These are phyloP conservation scores for Epinephelus coioides DNA, from an alignment of 2,797 vertebrate genomes.

Conservation along the genomic window DNA sequence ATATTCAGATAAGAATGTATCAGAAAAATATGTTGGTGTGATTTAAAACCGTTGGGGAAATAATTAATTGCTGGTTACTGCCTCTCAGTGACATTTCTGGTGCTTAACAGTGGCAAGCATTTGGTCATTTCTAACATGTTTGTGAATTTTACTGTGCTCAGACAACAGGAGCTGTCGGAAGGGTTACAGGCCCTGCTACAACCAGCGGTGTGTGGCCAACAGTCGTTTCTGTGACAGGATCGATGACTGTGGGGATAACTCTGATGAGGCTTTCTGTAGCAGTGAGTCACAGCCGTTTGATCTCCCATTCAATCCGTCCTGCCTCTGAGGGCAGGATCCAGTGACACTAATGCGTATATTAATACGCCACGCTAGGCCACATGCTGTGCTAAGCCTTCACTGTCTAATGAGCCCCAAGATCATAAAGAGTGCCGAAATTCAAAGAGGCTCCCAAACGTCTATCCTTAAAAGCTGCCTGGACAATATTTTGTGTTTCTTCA, in stretches of 20 bases:
- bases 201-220: slow-evolving; percentile 92
- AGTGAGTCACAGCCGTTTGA: slow-evolving; percentile 86
- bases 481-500: slow-evolving; percentile 33
- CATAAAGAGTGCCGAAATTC: slow-evolving; percentile 56
- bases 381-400: slow-evolving; percentile 69
- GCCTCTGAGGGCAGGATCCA: slow-evolving; percentile 53
- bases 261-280: slow-evolving; percentile 95
- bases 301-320: slow-evolving; percentile 51
- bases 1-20: neutral
- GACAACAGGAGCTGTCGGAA: slow-evolving; percentile 95
- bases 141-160: slow-evolving; percentile 66
- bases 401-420: slow-evolving; percentile 72
- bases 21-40: neutral
- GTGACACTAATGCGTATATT: slow-evolving; percentile 60
- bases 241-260: slow-evolving; percentile 96
- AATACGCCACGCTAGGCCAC: slow-evolving; percentile 50
- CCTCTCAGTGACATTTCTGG: neutral
- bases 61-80: neutral
- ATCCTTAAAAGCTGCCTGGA: slow-evolving; percentile 18
- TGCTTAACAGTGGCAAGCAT: neutral
- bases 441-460: slow-evolving; percentile 41
- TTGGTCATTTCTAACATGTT: slow-evolving; percentile 6
- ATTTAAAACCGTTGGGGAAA: neutral
- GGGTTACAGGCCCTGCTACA: slow-evolving; percentile 93
- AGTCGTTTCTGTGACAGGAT: slow-evolving; percentile 91